Evolutionary conservation across 1,140 invertebrate species (phyloP).

Genomic region (Reticulitermes speratus): DNA sequence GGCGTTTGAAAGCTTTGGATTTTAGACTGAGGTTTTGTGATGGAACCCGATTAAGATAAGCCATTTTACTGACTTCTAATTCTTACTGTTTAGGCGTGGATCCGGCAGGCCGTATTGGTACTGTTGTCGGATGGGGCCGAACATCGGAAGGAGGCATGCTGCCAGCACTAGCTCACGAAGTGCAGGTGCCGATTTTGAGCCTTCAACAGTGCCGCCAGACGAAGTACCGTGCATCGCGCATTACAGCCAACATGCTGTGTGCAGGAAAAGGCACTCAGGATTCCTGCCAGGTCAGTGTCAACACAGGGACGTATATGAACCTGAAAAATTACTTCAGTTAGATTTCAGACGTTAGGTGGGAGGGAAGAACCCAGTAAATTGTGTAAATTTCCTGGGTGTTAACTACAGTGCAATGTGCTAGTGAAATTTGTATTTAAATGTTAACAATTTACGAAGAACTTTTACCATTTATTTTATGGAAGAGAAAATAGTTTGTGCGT

Average conservation of each 20-base stretch:
- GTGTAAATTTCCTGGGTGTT: neutral
- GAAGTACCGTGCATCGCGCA: conserved; percentile 77
- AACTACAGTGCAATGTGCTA: too few species aligned
- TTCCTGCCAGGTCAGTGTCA: conserved; percentile 32
- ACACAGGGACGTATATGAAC: neutral
- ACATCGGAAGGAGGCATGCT: conserved; percentile 76
- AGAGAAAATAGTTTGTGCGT: too few species aligned
- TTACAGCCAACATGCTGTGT: conserved; percentile 73
- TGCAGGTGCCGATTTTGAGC: conserved; percentile 78
- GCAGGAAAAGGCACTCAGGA: conserved; percentile 37
- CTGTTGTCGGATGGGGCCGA: conserved; percentile 81
- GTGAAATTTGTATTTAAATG: too few species aligned
- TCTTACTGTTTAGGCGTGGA: neutral
- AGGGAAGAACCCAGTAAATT: neutral
- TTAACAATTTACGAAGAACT: too few species aligned
- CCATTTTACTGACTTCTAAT: too few species aligned
- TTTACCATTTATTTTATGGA: too few species aligned
- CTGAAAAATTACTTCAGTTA: neutral
- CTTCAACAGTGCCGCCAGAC: conserved; percentile 73
- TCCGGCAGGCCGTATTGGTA: conserved; percentile 65
- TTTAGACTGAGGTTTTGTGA: too few species aligned
- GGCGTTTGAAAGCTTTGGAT: too few species aligned
- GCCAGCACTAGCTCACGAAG: conserved; percentile 77
- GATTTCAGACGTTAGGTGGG: neutral
- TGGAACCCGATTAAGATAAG: too few species aligned